These are phyloP conservation scores for Patiria pectinifera DNA, from an alignment of 53 echinoderm and acorn worm species.

Conservation along the genomic window DNA sequence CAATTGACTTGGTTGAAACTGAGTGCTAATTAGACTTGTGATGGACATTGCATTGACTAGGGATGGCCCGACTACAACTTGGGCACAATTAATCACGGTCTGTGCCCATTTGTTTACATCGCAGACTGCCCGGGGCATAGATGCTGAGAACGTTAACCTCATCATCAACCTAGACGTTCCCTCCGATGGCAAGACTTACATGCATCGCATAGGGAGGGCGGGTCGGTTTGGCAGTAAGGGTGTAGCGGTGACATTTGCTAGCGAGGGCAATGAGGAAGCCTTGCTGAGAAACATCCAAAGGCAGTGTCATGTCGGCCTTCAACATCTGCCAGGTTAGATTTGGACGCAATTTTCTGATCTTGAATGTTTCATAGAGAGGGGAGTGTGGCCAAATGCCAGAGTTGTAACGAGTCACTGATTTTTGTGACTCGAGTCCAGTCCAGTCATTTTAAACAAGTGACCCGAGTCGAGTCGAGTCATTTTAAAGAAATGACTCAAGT, in stretches of 20 bases:
- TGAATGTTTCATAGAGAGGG: too few species aligned
- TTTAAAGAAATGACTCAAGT: too few species aligned
- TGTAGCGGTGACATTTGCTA: slow-evolving; percentile 84
- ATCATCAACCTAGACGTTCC: slow-evolving; percentile 96
- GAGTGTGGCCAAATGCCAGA: not conserved
- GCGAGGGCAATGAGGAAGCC: slow-evolving; percentile 74
- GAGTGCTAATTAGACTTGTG: too few species aligned
- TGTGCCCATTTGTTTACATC: not conserved
- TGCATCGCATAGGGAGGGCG: slow-evolving; percentile 97
- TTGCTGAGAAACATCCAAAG: slow-evolving; percentile 69
- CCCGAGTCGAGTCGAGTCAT: too few species aligned
- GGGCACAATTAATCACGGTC: not conserved
- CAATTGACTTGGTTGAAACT: too few species aligned
- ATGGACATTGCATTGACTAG: too few species aligned
- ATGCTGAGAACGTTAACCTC: slow-evolving; percentile 97
- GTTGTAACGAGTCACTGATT: too few species aligned
- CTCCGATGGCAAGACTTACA: slow-evolving; percentile 87
- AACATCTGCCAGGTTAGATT: slow-evolving; percentile 71
- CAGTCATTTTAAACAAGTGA: too few species aligned
- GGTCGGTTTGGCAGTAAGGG: slow-evolving; percentile 97
- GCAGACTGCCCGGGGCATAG: slow-evolving; percentile 97
- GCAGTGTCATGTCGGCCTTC: slow-evolving; percentile 69
- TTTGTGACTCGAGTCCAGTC: too few species aligned
- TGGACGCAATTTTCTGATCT: not conserved
- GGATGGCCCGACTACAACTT: too few species aligned